Evolutionary conservation across 2,797 vertebrate genomes (phyloP).

Genomic region (Diplodus sargus): DNA sequence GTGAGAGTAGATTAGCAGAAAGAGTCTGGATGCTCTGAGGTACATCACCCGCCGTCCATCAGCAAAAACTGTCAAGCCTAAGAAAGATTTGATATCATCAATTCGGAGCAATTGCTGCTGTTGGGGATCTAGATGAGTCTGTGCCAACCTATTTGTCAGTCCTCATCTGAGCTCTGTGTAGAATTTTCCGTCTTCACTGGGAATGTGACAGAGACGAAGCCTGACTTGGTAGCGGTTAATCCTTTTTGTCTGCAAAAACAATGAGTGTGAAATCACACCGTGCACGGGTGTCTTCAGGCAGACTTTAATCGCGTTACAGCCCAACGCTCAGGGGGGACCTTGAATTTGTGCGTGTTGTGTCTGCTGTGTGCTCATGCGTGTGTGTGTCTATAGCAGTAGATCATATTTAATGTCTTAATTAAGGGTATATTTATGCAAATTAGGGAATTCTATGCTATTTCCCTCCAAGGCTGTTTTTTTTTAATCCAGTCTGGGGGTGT

Average conservation of each 20-base stretch:
- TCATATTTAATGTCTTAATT: constrained; percentile 81
- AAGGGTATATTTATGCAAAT: constrained; percentile 76
- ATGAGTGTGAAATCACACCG: constrained; percentile 78
- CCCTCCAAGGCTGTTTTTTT: constrained; percentile 49
- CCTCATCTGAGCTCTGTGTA: constrained; percentile 17
- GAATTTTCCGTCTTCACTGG: constrained; percentile 25
- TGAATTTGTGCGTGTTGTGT: constrained; percentile 32
- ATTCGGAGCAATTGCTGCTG: not conserved
- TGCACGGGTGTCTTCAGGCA: constrained; percentile 69
- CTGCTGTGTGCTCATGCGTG: constrained; percentile 32
- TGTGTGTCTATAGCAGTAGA: constrained; percentile 48
- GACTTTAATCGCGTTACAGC: constrained; percentile 76
- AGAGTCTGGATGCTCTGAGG: not conserved
- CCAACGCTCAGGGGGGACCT: constrained; percentile 48
- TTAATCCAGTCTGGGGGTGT: constrained; percentile 32
- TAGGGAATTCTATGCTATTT: constrained; percentile 44
- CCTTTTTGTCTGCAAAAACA: constrained; percentile 76
- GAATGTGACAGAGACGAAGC: constrained; percentile 29
- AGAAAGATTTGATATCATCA: not conserved
- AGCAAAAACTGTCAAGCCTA: not conserved
- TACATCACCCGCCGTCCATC: not conserved
- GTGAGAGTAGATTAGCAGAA: not conserved
- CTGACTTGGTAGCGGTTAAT: constrained; percentile 58
- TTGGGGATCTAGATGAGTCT: not conserved
- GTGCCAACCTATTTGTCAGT: not conserved